phyloP scores from a whole-genome alignment of 1,140 invertebrate species.

The Leptopilina clavipes region DNA sequence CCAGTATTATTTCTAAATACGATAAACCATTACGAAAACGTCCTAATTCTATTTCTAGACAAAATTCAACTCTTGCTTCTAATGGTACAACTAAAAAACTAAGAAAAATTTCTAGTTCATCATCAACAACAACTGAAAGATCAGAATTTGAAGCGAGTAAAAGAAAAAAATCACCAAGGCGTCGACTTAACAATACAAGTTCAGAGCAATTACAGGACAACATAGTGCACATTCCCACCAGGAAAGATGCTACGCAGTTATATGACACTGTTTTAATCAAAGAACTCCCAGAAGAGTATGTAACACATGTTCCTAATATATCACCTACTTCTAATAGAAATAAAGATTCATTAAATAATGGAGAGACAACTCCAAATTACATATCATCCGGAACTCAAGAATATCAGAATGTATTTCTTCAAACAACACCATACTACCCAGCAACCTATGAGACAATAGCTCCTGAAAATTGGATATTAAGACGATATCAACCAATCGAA shows the following conservation, averaged over 20 bases:
- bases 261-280: neutral
- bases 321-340: too few species aligned
- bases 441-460: neutral
- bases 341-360: neutral
- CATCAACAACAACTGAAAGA: neutral
- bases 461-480: neutral
- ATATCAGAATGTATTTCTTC: neutral
- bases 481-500: slow-evolving; percentile 4
- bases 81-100: neutral
- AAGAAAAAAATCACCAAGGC: neutral
- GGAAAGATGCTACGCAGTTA: neutral
- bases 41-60: neutral
- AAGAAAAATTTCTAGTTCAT: neutral
- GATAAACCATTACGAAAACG: neutral
- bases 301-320: neutral
- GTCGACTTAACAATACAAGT: neutral
- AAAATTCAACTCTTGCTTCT: neutral
- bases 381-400: neutral
- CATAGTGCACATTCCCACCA: neutral
- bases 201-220: neutral
- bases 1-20: neutral
- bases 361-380: neutral
- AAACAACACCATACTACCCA: neutral
- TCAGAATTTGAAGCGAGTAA: neutral
- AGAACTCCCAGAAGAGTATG: neutral